Evolutionary conservation across 2,797 vertebrate genomes (phyloP), one percentile per base, ranked within the genome.

Genomic region (Enteromius treurensis): DNA sequence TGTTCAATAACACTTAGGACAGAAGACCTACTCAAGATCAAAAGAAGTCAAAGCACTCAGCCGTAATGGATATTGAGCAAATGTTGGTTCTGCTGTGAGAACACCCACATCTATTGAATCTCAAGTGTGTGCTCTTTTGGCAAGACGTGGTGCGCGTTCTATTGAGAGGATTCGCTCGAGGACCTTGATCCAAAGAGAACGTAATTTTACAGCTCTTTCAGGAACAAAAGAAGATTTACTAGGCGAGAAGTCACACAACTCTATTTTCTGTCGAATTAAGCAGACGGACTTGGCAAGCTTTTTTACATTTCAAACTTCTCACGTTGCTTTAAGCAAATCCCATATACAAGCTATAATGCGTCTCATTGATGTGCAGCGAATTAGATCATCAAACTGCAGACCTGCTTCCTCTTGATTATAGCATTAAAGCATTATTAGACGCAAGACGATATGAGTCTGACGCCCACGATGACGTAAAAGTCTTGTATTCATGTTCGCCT

Each of bases 1-100:
- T 77, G 73, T 79, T 75, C 82, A 82, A 83, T 84, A 86, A 81
- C 85, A 88, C 88, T 89, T 83, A 78, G 77, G 32, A 64, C 81
- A 49, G 75, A 47, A 80, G 80, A 80, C 74, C 67, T 58, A 60
- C 71, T 21, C 71, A 83, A 86, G 84, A 89, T 89, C 87, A 89
- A 87, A 89, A 85, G 87, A 81, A 81, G 82, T 51, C 71, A 15
- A 68, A 80, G 80, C 85, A 86, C 87, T 89, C 70, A 86, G 80
- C 49, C 47, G 77, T 79, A 83, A 88, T 87, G 82, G 88, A 89
- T 88, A 88, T 88, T 79, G 85, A 71, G 86, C 79, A 88, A 87
- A 80, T 71, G 86, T 82, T 79, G 86, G 65, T 81, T 60, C 68
- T 19, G 73, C 76, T 82, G 85, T 79, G 85, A 84, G 84, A 86